phyloP scores from a whole-genome alignment of 2,113 vertebrate species.

The Cathartes aura region DNA sequence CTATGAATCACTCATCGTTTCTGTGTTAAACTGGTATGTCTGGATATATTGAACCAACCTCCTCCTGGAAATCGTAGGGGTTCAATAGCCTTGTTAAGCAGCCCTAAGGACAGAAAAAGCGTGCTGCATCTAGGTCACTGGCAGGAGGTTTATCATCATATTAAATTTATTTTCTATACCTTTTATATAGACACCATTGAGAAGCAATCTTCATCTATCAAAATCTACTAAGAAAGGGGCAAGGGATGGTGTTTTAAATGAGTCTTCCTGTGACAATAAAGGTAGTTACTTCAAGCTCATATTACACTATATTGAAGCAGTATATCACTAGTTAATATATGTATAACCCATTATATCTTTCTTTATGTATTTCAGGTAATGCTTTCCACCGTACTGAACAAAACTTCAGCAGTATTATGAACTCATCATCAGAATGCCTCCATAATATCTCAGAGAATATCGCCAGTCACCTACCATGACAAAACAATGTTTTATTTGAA shows the following conservation, averaged over 20 bases:
- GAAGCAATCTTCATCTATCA: not conserved
- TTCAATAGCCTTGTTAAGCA: not conserved
- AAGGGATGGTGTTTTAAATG: not conserved
- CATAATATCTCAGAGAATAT: not conserved
- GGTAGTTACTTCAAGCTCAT: not conserved
- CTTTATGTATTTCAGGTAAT: not conserved
- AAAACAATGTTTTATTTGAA: not conserved
- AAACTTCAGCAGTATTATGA: not conserved
- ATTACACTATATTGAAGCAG: not conserved
- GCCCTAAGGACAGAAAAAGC: not conserved
- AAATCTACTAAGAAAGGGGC: not conserved
- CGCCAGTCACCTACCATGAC: not conserved
- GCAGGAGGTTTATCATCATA: not conserved
- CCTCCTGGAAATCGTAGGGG: not conserved
- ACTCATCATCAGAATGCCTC: not conserved
- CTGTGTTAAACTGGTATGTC: not conserved
- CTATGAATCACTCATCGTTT: not conserved
- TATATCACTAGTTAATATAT: not conserved
- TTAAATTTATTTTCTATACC: not conserved
- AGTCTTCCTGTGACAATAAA: not conserved
- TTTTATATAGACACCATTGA: not conserved
- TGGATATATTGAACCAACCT: not conserved
- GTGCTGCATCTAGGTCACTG: not conserved
- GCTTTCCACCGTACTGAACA: not conserved
- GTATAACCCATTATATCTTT: not conserved